A percentile compares a stretch with the other conserved stretches of the same genome.
These are phyloP conservation scores for Halcyon chelicuti DNA, from an alignment of 2,797 vertebrate genomes.

Conservation along the genomic window DNA sequence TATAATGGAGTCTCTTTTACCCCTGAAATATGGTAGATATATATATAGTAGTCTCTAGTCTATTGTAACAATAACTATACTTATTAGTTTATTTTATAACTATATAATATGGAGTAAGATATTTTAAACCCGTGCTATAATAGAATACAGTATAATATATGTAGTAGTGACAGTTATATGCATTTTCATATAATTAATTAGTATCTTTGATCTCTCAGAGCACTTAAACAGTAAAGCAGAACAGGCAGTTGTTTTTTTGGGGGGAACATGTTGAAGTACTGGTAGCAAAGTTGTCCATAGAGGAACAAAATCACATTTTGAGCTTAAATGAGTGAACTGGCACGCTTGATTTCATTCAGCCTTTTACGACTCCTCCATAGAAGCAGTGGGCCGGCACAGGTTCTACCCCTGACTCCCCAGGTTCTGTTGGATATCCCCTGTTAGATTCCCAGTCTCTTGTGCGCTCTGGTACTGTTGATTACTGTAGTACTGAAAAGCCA, in stretches of 20 bases:
- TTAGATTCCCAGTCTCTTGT: background rate
- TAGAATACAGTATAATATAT: background rate
- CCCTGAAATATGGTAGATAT: background rate
- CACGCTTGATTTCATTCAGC: background rate
- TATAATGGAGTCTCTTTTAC: background rate
- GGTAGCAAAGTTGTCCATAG: background rate
- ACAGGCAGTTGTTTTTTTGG: background rate
- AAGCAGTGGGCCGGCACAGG: accelerated
- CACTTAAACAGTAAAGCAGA: background rate
- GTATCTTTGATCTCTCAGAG: background rate
- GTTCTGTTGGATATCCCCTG: background rate
- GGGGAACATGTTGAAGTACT: background rate
- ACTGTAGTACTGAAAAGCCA: background rate
- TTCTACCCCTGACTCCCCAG: background rate
- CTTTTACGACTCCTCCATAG: accelerated
- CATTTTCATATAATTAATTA: background rate
- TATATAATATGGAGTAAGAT: background rate
- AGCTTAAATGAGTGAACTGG: background rate
- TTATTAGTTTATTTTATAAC: background rate
- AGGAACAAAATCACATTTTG: background rate
- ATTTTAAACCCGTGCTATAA: background rate
- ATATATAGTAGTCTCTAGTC: background rate
- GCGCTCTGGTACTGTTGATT: background rate
- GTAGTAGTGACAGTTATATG: background rate
- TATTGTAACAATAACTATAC: background rate